phyloP scores from a whole-genome alignment of 2,888 invertebrate genomes.

The Lasiommata megera region DNA sequence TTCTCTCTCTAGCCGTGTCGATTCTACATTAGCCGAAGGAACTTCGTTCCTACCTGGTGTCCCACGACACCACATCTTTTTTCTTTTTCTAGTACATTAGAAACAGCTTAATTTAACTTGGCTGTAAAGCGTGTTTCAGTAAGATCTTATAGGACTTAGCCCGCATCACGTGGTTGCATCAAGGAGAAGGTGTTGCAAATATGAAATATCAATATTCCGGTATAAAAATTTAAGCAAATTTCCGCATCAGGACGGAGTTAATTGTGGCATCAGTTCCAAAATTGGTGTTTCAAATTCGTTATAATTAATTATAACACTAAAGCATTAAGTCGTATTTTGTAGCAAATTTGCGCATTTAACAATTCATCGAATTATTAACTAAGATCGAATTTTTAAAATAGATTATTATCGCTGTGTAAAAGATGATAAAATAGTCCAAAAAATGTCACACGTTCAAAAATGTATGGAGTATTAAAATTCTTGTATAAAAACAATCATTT shows the following conservation, averaged over 20 bases:
- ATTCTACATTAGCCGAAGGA: too few species aligned
- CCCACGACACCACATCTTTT: too few species aligned
- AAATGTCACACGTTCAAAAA: slow-evolving; percentile 59
- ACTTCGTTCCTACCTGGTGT: too few species aligned
- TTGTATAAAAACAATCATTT: slow-evolving; percentile 57
- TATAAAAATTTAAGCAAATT: slow-evolving; percentile 43
- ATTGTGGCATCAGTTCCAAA: slow-evolving; percentile 58
- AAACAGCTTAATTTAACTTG: too few species aligned
- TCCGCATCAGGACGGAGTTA: slow-evolving; percentile 67
- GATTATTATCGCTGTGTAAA: slow-evolving; percentile 14
- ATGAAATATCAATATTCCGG: too few species aligned
- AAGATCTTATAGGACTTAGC: too few species aligned
- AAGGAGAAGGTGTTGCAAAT: background rate
- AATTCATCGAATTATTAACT: slow-evolving; percentile 20
- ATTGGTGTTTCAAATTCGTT: slow-evolving; percentile 64
- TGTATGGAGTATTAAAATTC: slow-evolving; percentile 63
- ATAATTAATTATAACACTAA: slow-evolving; percentile 46
- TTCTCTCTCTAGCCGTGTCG: too few species aligned
- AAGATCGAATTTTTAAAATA: slow-evolving; percentile 16
- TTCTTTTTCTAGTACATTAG: too few species aligned
- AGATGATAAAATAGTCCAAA: slow-evolving; percentile 45
- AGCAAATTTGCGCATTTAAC: slow-evolving; percentile 23
- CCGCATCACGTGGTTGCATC: background rate
- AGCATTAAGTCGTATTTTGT: slow-evolving; percentile 31
- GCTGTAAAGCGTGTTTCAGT: too few species aligned